Evolutionary conservation across 2,113 vertebrate genomes (phyloP).

Genomic region (Saimiri boliviensis): DNA sequence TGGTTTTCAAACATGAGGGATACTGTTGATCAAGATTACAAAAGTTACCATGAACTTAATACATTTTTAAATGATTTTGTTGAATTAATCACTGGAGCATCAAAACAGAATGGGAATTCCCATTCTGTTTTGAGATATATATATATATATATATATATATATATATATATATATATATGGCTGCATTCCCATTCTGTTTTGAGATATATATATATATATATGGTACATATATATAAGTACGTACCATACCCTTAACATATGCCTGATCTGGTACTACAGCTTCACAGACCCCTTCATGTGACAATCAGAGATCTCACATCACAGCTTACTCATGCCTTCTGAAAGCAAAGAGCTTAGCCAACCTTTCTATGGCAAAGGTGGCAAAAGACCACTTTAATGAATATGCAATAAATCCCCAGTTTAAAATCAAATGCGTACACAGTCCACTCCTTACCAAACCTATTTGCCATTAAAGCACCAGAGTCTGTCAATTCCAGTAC

Average conservation of each 20-base stretch:
- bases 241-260: not conserved
- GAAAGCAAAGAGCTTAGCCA: not conserved
- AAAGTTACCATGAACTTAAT: not conserved
- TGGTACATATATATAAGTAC: no score
- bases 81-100: not conserved
- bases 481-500: conserved; percentile 94
- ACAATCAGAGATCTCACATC: not conserved
- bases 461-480: conserved; percentile 79
- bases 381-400: not conserved
- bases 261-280: not conserved
- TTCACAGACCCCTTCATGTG: not conserved
- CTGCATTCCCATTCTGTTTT: no score
- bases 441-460: conserved; percentile 85
- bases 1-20: not conserved
- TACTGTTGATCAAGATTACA: not conserved
- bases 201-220: no score
- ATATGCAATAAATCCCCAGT: not conserved
- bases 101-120: not conserved
- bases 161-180: no score
- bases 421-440: not conserved
- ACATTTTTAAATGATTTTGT: not conserved
- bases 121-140: no score
- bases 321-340: not conserved
- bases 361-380: not conserved
- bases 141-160: no score